Evolutionary conservation across 2,888 invertebrate species (phyloP), one percentile per base, ranked within the genome.

Genomic region (Lucinisca nassula): DNA sequence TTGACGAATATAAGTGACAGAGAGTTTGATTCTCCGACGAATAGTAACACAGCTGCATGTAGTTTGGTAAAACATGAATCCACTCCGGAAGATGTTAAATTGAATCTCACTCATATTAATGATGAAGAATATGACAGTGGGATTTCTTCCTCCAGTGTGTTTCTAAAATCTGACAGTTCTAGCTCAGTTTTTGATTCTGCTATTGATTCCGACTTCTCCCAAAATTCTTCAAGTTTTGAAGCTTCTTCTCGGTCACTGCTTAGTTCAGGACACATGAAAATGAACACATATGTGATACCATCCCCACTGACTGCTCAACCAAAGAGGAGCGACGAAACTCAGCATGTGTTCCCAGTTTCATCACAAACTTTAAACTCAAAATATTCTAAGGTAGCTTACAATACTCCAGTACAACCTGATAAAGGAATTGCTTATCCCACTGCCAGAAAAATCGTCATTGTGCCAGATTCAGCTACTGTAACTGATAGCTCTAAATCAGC

Each of bases 21-120:
- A 24, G 87, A 83, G 14, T 87, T 87, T 85, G 90, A 90, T 40
- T 90, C 90, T 0, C 87, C 87, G 40, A 51, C 75, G 8, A 6
- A 1, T 17, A 2, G 21, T n/a, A 38, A 12, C 40, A 49, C 49
- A 30, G 49, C 40, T 24, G 24, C 24, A 27, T n/a, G 61, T 30
- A 45, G 74, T 27, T 24, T 24, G 12, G 8, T 37, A 8, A 6
- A 40, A 14, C 17, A 8, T 10, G 35, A 35, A 67, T 10, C 30
- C 21, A 72, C 58, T 21, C 76, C 79, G 38, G 93, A 93, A 58
- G 88, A 90, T 88, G 84, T 93, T 4, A 91, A 90, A 72, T 82
- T 92, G n/a, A 93, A 93, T 51, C 82, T 93, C 51, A 86, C 91
- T 14, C 85, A 91, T 67, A 90, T 93, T 79, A 85, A 90, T 75